Evolutionary conservation across 2,888 invertebrate species (phyloP).

Genomic region (Beris chalybata): DNA sequence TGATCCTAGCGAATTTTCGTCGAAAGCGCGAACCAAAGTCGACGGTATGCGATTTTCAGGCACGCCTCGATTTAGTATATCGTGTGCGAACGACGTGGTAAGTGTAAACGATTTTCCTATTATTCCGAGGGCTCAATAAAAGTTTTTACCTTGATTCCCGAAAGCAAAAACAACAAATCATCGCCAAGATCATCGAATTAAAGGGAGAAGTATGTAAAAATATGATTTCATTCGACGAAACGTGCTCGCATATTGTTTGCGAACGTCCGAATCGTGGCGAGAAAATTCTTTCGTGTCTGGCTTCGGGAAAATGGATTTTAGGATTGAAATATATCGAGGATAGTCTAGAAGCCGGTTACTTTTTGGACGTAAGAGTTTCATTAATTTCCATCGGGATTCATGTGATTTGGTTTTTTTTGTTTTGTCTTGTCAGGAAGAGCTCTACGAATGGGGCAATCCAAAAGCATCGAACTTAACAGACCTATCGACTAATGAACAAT

Average conservation of each 20-base stretch:
- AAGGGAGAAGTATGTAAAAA: conserved; percentile 47
- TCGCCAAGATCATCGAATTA: conserved; percentile 35
- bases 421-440: conserved; percentile 74
- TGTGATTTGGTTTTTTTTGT: conserved; percentile 25
- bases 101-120: background rate
- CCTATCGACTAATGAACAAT: conserved; percentile 56
- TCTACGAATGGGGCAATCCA: conserved; percentile 84
- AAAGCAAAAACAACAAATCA: conserved; percentile 16
- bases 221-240: conserved; percentile 60
- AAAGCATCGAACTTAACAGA: conserved; percentile 58
- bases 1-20: conserved; percentile 58
- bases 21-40: conserved; percentile 42
- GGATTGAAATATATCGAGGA: conserved; percentile 75
- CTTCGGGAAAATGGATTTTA: conserved; percentile 88
- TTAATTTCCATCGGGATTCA: background rate
- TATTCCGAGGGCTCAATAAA: background rate
- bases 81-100: conserved; percentile 46
- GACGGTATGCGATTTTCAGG: conserved; percentile 39
- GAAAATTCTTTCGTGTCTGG: conserved; percentile 83
- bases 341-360: conserved; percentile 63
- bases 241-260: conserved; percentile 77
- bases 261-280: conserved; percentile 78
- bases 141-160: background rate
- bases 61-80: conserved; percentile 52
- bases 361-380: conserved; percentile 62